Evolutionary conservation across 35 echinoderm and acorn worm genomes (phyloP), one percentile per base, ranked within the genome.

Genomic region (Chiridota heheva): DNA sequence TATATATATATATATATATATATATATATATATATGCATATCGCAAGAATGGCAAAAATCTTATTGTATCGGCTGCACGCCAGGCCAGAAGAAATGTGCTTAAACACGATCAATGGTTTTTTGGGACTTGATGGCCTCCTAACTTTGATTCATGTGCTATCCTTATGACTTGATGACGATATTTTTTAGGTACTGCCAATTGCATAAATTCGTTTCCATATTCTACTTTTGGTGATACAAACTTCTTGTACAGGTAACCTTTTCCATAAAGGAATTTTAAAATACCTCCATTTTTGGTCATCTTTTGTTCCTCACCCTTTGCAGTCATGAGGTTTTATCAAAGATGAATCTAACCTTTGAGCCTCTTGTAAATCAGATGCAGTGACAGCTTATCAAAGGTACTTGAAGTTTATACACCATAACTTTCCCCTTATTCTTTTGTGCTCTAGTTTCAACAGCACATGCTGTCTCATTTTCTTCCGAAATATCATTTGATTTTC

Each of bases 41-140:
- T n/a, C n/a, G n/a, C n/a, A n/a, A n/a, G n/a, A n/a, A n/a, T n/a
- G n/a, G n/a, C n/a, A n/a, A n/a, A n/a, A n/a, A n/a, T n/a, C n/a
- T n/a, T n/a, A n/a, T n/a, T n/a, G n/a, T n/a, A n/a, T n/a, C n/a
- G n/a, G n/a, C n/a, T n/a, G n/a, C n/a, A n/a, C 79, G 16, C 88
- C 88, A 10, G 88, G 81, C 81, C 88, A 86, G 40, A 77, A 76
- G 46, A 77, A 86, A 47, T 70, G 40, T n/a, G 60, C 68, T 32
- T 67, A 36, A 18, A 86, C 59, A 39, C 55, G 76, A 34, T 86
- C 72, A 58, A 27, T 37, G 37, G 69, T 86, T 42, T 77, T 86
- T 42, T 68, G 64, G 18, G 40, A 56, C 83, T 25, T 86, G 83
- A 75, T 86, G 83, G 16, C 83, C 83, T 12, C 70, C 64, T 36